Evolutionary conservation across 2,113 vertebrate species (phyloP).

Genomic region (Neodontobutis hainanensis): DNA sequence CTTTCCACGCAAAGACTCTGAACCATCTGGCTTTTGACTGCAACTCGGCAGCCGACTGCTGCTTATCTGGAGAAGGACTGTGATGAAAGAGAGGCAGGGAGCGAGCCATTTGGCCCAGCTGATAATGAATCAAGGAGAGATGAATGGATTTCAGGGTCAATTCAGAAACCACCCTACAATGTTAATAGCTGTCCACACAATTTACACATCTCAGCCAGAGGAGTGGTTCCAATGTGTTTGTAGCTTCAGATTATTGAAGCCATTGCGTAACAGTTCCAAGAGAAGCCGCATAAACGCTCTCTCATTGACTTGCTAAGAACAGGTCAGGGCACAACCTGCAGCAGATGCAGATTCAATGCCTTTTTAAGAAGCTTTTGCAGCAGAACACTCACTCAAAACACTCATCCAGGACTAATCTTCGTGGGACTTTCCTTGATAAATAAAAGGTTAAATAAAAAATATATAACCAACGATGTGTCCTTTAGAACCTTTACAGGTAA

Average conservation of each 20-base stretch:
- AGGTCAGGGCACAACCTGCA: slow-evolving; percentile 1
- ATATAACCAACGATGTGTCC: not conserved
- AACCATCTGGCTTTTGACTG: slow-evolving; percentile 65
- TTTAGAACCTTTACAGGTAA: not conserved
- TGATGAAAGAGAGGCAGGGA: slow-evolving; percentile 45
- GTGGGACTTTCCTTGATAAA: too few species aligned
- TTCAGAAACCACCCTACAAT: slow-evolving; percentile 39
- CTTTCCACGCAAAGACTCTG: slow-evolving; percentile 24
- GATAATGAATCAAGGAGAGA: slow-evolving; percentile 59
- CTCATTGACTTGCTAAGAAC: slow-evolving; percentile 26
- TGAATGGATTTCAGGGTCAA: slow-evolving; percentile 56
- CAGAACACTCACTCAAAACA: not conserved
- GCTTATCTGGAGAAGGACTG: slow-evolving; percentile 51
- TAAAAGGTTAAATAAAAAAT: too few species aligned
- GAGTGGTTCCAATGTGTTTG: slow-evolving; percentile 14
- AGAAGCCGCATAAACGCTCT: slow-evolving; percentile 9
- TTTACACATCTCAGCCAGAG: slow-evolving; percentile 26
- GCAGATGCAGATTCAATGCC: slow-evolving; percentile 2
- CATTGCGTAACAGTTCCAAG: slow-evolving; percentile 25
- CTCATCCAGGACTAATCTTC: too few species aligned
- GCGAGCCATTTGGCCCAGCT: slow-evolving; percentile 54
- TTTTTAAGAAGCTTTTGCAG: slow-evolving; percentile 4
- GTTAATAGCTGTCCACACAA: slow-evolving; percentile 30
- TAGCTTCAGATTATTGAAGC: slow-evolving; percentile 29
- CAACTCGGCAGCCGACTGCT: slow-evolving; percentile 43